Evolutionary conservation across 2,888 invertebrate genomes (phyloP), one percentile per base, ranked within the genome.

Genomic region (Cheilosia urbana): DNA sequence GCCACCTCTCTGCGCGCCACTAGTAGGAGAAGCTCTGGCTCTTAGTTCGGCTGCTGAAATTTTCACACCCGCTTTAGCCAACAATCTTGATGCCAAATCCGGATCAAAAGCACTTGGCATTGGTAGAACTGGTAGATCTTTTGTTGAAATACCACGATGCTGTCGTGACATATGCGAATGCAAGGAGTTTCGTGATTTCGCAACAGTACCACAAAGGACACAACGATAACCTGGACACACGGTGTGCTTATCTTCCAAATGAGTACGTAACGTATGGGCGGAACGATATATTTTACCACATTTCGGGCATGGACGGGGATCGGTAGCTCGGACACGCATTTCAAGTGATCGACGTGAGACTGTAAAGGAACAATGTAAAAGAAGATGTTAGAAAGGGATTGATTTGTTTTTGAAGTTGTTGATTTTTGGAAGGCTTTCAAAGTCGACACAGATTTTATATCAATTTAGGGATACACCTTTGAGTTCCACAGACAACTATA

Each of bases 101-200:
- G 98, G 97, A 92, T 97, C 97, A 91, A 97, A 98, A 24, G 97
- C 95, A 81, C 97, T 96, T 24, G 98, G 98, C 97, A 98, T 98
- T 81, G 97, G 97, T 88, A 97, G 93, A 53, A 98, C 97, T 11
- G 98, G 98, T 89, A 98, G 93, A 92, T 98, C 98, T 93, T 98
- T 97, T 89, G 97, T 98, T 91, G 97, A 97, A 91, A 98, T 97
- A 87, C 97, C 98, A 77, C 98, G 95, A 92, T 98, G 98, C 91
- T 98, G 98, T 60, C 98, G 95, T 80, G 97, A 97, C 98, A 98
- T 98, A 93, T 98, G 98, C 77, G 97, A 97, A 93, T 98, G 98
- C 71, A 98, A 93, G 0, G 97, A 97, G 93, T 98, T 98, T 88
- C 98, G 94, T 0, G 97, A 97, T 92, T 98, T 98, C 55, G 98